Evolutionary conservation across 2,797 vertebrate species (phyloP), one percentile per base, ranked within the genome.

Genomic region (Coregonus sp.): DNA sequence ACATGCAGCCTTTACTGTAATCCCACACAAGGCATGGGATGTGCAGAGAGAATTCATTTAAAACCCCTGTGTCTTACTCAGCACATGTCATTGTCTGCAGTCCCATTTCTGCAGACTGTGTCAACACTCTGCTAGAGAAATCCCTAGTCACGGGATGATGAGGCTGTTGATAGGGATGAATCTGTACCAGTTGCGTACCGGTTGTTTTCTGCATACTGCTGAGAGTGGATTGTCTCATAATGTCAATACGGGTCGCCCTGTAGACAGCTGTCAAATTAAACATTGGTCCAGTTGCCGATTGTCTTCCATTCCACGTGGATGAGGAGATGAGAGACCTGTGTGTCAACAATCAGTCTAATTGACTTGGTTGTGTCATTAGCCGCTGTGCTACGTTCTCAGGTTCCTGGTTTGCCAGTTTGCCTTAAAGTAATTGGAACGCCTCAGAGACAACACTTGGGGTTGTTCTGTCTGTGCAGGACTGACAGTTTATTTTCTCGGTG

Each of bases 341-440:
- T 89, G 86, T 86, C 89, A 92, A 93, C 40, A 47, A 47, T 47
- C 92, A 92, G 90, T 90, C 87, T 91, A 92, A 93, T 90, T 91
- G 88, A 91, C 89, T 92, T 91, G 88, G 91, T 91, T 92, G 91
- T 92, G 90, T 12, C 93, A 94, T 94, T 94, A 93, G 90, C 90
- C 81, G 88, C 90, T 90, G 91, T 91, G 90, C 92, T 92, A 91
- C 90, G 89, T 92, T 93, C 87, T 92, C 85, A 69, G 74, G 85
- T 89, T 91, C 92, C 92, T 91, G 84, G 84, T 87, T 91, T 86
- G 92, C 20, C 87, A 85, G 91, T 92, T 92, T 92, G 92, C 90
- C 92, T 92, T 92, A 90, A 90, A 90, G 90, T 93, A 92, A 93
- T 92, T 92, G 91, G 90, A 92, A 91, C 82, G 84, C 85, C 88